Conservation (phyloP, 2,888 invertebrate genomes). For the Reticulitermes lucifugus region DNA sequence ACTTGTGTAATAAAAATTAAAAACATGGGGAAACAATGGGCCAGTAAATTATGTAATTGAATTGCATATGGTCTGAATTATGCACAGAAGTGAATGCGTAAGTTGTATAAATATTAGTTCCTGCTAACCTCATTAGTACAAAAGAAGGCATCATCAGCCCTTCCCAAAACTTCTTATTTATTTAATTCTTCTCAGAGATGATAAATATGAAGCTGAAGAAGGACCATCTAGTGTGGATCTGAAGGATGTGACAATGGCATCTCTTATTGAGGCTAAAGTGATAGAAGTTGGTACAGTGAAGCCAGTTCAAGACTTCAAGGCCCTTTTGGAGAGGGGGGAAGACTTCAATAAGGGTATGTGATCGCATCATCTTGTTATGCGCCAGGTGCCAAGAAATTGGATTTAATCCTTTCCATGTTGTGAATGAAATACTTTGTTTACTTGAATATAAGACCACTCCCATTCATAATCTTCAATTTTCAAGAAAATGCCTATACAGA, state of each 20-base stretch:
- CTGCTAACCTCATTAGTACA: neutral
- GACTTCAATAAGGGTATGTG: constrained; percentile 24
- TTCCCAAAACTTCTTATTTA: neutral
- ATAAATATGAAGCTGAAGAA: neutral
- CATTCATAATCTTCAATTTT: no score
- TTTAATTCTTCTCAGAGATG: neutral
- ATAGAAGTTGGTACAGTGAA: constrained; percentile 69
- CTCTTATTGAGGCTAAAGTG: constrained; percentile 54
- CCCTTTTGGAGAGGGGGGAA: constrained; percentile 64
- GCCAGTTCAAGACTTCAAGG: constrained; percentile 72
- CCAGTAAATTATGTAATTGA: no score
- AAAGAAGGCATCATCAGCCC: no score
- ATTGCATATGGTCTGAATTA: no score
- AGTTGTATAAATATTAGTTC: neutral
- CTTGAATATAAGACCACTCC: no score
- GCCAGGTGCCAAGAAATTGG: no score
- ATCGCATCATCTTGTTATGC: no score
- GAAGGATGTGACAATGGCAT: constrained; percentile 45
- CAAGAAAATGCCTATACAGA: no score
- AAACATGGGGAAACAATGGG: no score
- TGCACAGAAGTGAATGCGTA: no score
- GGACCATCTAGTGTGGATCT: constrained; percentile 55
- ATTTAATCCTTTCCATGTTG: neutral
- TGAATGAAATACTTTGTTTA: no score
- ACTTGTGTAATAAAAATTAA: no score